phyloP scores from a whole-genome alignment of 2,888 invertebrate species.

The Dasysyrphus tricinctus region DNA sequence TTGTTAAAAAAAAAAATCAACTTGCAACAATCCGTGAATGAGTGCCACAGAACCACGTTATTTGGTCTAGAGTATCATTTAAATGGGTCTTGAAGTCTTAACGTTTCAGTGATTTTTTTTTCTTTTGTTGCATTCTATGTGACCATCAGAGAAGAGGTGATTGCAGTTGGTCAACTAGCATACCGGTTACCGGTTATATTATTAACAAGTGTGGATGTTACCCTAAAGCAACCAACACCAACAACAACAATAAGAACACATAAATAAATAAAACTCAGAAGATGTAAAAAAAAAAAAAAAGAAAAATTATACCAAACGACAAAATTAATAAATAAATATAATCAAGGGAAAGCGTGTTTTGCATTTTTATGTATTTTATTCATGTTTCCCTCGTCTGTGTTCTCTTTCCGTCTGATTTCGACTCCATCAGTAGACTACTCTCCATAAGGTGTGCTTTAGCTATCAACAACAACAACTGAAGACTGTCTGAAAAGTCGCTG shows the following conservation, averaged over 20 bases:
- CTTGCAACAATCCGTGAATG: conserved; percentile 49
- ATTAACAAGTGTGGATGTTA: conserved; percentile 71
- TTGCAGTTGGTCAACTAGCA: conserved; percentile 28
- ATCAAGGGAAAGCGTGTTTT: conserved; percentile 76
- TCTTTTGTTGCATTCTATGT: conserved; percentile 14
- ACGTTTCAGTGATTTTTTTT: neutral
- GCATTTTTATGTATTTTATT: conserved; percentile 75
- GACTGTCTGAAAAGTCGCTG: conserved; percentile 13
- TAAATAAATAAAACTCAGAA: conserved; percentile 48
- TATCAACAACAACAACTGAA: neutral
- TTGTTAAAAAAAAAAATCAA: neutral
- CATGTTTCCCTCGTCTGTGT: conserved; percentile 57
- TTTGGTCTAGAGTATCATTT: conserved; percentile 64
- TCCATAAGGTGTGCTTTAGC: conserved; percentile 16
- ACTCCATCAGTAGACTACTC: neutral
- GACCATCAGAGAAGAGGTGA: conserved; percentile 3
- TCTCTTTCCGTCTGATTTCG: conserved; percentile 11
- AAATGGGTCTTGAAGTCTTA: conserved; percentile 57
- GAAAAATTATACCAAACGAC: conserved; percentile 59
- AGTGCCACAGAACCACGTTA: conserved; percentile 25
- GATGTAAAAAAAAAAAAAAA: conserved; percentile 15
- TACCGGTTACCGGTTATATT: conserved; percentile 60
- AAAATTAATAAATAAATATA: conserved; percentile 76
- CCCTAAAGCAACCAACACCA: conserved; percentile 21
- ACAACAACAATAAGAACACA: conserved; percentile 42